A percentile compares a stretch with the other conserved stretches of the same genome.
These are phyloP conservation scores for Phyllotreta cruciferae DNA, from an alignment of 2,888 invertebrate species.

Conservation along the genomic window DNA sequence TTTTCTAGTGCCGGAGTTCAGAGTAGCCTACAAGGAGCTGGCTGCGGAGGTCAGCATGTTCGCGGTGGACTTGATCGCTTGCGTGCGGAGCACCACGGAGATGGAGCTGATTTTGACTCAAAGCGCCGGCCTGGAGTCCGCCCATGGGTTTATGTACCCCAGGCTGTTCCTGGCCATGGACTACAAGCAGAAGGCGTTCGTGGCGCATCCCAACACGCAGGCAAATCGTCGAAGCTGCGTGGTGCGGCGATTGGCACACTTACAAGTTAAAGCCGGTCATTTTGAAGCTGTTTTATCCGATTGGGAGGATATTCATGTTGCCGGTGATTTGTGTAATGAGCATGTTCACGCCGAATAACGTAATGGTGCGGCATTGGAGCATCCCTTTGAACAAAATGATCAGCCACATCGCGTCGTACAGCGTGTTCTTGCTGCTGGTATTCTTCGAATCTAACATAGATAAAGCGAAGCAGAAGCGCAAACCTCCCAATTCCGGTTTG, in stretches of 20 bases:
- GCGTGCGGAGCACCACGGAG: slow-evolving; percentile 75
- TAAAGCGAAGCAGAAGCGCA: slow-evolving; percentile 65
- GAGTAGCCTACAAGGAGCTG: slow-evolving; percentile 68
- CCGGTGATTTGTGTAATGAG: slow-evolving; percentile 61
- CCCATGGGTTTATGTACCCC: slow-evolving; percentile 64
- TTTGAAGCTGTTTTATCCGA: slow-evolving; percentile 48
- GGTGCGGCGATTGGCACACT: slow-evolving; percentile 66
- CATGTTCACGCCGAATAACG: slow-evolving; percentile 60
- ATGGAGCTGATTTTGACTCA: slow-evolving; percentile 71
- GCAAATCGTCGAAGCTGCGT: slow-evolving; percentile 70
- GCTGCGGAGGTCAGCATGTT: slow-evolving; percentile 65
- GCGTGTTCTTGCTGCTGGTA: slow-evolving; percentile 70
- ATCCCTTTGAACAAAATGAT: slow-evolving; percentile 77
- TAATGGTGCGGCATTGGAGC: slow-evolving; percentile 63
- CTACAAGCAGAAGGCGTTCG: slow-evolving; percentile 75
- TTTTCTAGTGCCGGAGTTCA: slow-evolving; percentile 66
- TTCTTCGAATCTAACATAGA: slow-evolving; percentile 68
- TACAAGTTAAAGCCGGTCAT: slow-evolving; percentile 54
- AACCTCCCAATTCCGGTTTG: slow-evolving; percentile 67
- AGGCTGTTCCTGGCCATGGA: slow-evolving; percentile 73
- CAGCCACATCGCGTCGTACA: slow-evolving; percentile 70
- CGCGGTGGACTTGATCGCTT: slow-evolving; percentile 67
- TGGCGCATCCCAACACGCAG: slow-evolving; percentile 80
- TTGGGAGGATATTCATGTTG: slow-evolving; percentile 58
- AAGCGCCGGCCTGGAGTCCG: slow-evolving; percentile 42